phyloP scores from a whole-genome alignment of 2,888 invertebrate species.

The Isotomurus palustris region DNA sequence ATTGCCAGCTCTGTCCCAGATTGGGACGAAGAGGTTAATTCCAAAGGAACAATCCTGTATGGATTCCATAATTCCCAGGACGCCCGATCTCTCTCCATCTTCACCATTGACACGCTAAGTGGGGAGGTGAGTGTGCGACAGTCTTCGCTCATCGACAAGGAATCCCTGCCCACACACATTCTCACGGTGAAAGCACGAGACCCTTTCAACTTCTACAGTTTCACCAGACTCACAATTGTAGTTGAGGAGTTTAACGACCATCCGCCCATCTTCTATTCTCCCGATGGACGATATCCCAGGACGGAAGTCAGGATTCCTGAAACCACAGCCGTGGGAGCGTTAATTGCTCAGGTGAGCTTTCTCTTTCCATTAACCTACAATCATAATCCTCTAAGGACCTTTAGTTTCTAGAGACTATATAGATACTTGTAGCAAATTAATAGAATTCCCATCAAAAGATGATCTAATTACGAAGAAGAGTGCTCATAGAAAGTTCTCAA shows the following conservation, averaged over 20 bases:
- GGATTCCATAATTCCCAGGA: slow-evolving; percentile 46
- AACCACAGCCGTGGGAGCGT: slow-evolving; percentile 42
- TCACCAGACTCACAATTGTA: slow-evolving; percentile 37
- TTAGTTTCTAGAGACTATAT: no score
- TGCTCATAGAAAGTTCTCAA: no score
- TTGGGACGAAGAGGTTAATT: slow-evolving; percentile 13
- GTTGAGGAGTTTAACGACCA: slow-evolving; percentile 41
- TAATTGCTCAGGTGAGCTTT: slow-evolving; percentile 43
- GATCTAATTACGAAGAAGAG: no score
- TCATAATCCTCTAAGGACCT: no score
- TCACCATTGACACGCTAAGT: slow-evolving; percentile 76
- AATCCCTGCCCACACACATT: slow-evolving; percentile 81
- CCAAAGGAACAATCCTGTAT: slow-evolving; percentile 36
- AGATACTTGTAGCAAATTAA: no score
- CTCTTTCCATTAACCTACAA: no score
- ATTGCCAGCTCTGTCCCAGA: slow-evolving; percentile 20
- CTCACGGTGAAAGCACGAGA: slow-evolving; percentile 80
- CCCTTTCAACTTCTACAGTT: slow-evolving; percentile 48
- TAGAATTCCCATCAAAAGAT: no score
- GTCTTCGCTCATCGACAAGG: slow-evolving; percentile 67
- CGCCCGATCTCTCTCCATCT: slow-evolving; percentile 50
- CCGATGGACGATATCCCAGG: slow-evolving; percentile 34
- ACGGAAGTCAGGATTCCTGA: slow-evolving; percentile 45
- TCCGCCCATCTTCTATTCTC: slow-evolving; percentile 29
- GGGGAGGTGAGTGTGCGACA: slow-evolving; percentile 78